Evolutionary conservation across 2,888 invertebrate species (phyloP), one percentile per base, ranked within the genome.

Genomic region (Spilarctia lutea): DNA sequence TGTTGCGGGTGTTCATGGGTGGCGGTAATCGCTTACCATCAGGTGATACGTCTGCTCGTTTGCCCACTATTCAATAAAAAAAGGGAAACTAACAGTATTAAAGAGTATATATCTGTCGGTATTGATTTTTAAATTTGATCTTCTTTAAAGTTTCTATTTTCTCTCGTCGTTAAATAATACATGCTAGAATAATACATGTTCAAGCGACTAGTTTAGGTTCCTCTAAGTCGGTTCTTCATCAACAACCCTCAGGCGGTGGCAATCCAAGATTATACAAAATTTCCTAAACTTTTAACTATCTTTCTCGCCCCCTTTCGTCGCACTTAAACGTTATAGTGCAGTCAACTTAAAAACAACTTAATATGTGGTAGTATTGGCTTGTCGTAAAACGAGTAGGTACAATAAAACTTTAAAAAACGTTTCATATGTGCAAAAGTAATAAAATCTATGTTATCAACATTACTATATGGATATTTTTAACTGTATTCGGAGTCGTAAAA

Each of bases 321-420:
- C 7, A 33, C 35, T 18, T 30, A 27, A 24, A 69, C 8, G 10
- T 60, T 71, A 45, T 33, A 63, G 18, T 56, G 27, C 65, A 71
- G 65, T 1, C 48, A 65, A 39, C 56, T 65, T 30, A 52, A 63
- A 65, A 69, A 39, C 39, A 72, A 68, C 65, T 71, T 75, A 73
- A n/a, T 68, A 65, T 60, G 60, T 65, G 39, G 27, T 70, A 20
- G 63, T 33, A 75, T 69, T 72, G 73, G 79, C 80, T 76, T 71
- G 66, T 85, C 85, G 79, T 88, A 86, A 88, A 79, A 27, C 71
- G 75, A 72, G 75, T 33, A 4, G 33, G 33, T 42, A 75, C 85
- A 75, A 82, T 88, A 86, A 87, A 88, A 88, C 75, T 85, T 84
- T 78, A 75, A 78, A 83, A 85, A 85, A 81, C 80, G 86, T 87